Conservation (phyloP, 2,888 invertebrate genomes). For the Euplagia quadripunctaria region DNA sequence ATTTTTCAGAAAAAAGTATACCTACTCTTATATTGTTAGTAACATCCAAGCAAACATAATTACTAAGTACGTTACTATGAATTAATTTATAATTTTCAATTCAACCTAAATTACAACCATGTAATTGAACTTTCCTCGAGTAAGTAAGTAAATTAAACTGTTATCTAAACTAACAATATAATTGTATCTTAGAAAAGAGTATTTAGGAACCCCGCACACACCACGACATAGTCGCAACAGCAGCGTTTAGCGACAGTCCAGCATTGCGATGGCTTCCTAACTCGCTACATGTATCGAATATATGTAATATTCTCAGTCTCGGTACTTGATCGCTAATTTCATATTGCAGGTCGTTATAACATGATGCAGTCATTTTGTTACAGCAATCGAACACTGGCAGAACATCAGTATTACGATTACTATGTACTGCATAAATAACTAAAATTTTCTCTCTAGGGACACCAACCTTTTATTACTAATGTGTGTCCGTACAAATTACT, state of each 20-base stretch:
- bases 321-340: no score
- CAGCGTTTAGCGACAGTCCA: background rate
- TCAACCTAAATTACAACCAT: conserved; percentile 8
- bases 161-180: conserved; percentile 16
- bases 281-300: background rate
- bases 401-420: no score
- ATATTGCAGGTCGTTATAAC: no score
- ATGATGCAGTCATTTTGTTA: no score
- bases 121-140: conserved; percentile 11
- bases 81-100: background rate
- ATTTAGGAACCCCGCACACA: background rate
- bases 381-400: no score
- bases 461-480: no score
- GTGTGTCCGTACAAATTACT: no score
- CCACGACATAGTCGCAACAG: background rate
- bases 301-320: no score
- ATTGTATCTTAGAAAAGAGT: background rate
- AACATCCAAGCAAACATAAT: background rate
- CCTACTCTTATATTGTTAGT: background rate
- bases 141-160: background rate
- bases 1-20: background rate
- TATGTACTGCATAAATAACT: no score
- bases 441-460: no score
- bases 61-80: background rate
- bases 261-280: background rate